A percentile compares a stretch with the other conserved stretches of the same genome.
phyloP scores from a whole-genome alignment of 2,888 invertebrate species.

The Norana najaformis region DNA sequence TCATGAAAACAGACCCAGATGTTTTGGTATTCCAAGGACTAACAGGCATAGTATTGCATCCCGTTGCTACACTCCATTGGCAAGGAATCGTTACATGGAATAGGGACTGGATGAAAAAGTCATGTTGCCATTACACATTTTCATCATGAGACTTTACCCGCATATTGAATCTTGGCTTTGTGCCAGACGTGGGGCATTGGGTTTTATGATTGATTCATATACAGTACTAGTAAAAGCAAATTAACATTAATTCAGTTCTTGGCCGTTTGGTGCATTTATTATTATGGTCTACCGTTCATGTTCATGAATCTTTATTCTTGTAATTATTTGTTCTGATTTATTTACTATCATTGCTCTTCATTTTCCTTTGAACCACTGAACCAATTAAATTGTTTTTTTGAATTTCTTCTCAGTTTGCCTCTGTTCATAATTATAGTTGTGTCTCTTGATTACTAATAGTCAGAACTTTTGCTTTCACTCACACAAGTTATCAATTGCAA shows the following conservation, averaged over 20 bases:
- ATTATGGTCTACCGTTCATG: not conserved
- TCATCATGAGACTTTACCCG: not conserved
- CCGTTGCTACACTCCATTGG: not conserved
- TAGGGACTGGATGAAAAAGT: not conserved
- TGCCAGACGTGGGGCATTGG: not conserved
- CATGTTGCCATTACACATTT: not conserved
- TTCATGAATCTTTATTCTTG: not conserved
- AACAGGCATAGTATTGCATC: not conserved
- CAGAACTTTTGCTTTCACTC: not conserved
- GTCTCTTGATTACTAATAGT: not conserved
- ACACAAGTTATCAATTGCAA: not conserved
- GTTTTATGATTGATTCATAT: not conserved
- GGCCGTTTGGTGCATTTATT: not conserved
- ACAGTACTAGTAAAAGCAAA: not conserved
- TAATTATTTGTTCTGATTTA: not conserved
- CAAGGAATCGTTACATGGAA: not conserved
- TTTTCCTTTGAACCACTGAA: not conserved
- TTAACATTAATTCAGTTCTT: not conserved
- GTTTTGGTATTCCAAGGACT: not conserved
- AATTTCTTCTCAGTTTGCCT: not conserved
- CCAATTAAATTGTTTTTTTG: not conserved
- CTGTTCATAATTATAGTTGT: not conserved
- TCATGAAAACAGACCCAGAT: no score
- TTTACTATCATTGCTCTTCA: slow-evolving; percentile 1
- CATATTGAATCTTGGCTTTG: not conserved